Evolutionary conservation across 2,888 invertebrate species (phyloP), one percentile per base, ranked within the genome.

Genomic region (Diarsia brunnea): DNA sequence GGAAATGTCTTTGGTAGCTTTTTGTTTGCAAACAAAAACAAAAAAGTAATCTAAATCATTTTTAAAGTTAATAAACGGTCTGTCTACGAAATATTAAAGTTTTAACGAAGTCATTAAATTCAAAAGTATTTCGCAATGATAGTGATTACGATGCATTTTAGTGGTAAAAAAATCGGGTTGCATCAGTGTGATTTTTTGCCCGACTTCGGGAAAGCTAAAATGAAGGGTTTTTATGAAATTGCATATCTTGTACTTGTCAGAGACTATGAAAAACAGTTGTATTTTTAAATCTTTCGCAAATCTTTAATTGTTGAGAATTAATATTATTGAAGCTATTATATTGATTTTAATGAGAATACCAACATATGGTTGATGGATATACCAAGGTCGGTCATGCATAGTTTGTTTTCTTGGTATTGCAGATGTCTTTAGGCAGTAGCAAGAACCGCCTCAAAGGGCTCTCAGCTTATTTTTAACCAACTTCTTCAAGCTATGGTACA

Each of bases 341-440:
- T 74, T 38, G 14, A 58, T 51, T 49, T 31, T 19, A 38, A 11
- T 81, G 55, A 21, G 75, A 73, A 55, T 43, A 31, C 10, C 11
- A 21, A n/a, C 61, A 63, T 63, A 45, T 64, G 49, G 7, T 64
- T 64, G 3, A 21, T 58, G 8, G 27, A 16, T 21, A 71, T 16
- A 16, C 4, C 21, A 81, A 63, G 74, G 43, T 19, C n/a, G 21
- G 73, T 5, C 1, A 24, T 53, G 72, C 60, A 38, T 45, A 14
- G 38, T 27, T 11, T 11, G 21, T 24, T 0, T 60, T 60, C 51
- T 24, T 60, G 43, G 31, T 75, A 60, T 45, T 49, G 12, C 5
- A 5, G n/a, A 14, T 47, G 21, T 31, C 31, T n/a, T 19, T 8
- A 51, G 4, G 8, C 16, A 8, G n/a, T 12, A 19, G 19, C 16